Evolutionary conservation across 37 sponge, comb jelly and placozoan species (phyloP), one percentile per base, ranked within the genome.

Genomic region (Spongia lamella): DNA sequence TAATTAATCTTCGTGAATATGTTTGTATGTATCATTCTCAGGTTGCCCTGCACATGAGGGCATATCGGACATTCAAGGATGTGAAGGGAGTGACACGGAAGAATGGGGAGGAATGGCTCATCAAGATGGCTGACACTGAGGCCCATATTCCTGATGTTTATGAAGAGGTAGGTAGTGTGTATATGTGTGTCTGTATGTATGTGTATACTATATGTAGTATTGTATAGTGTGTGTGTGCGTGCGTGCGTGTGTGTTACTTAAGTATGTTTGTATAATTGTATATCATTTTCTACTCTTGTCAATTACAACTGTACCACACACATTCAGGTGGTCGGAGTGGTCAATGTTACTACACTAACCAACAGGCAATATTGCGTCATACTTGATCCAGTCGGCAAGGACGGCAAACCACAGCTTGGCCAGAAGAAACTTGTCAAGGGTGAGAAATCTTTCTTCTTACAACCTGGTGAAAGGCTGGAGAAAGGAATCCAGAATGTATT

Each of bases 71-170:
- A 13, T 98, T 90, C 78, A 82, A 56, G 3, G 99, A 98, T 75
- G 50, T 61, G 14, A 87, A 67, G 26, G 96, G 87, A 19, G 80
- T 82, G 56, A 87, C 75, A 33, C 86, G 93, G 38, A 95, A 90
- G 87, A 98, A 90, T 62, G 99, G 99, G 51, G 99, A 95, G 75
- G 96, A 98, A 69, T 98, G 99, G 99, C 83, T 98, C 67, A 93
- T 98, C 39, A 89, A 90, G 39, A 89, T 98, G 91, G 91, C 89
- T 81, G 96, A 98, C 76, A 94, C 99, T 22, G 99, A 98, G 38
- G 92, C 99, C 43, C 95, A 96, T 86, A 98, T 98, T 54, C 99
- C 99, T 33, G 99, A 90, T 67, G 99, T 98, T 34, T 93, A 98
- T 72, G 99, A 98, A 68, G 92, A 94, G 82, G 90, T 89, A 40